Percentiles rank a stretch among this genome's conserved stretches.
Conservation (phyloP, 2,797 vertebrate genomes). For the Pogonophryne albipinna region DNA sequence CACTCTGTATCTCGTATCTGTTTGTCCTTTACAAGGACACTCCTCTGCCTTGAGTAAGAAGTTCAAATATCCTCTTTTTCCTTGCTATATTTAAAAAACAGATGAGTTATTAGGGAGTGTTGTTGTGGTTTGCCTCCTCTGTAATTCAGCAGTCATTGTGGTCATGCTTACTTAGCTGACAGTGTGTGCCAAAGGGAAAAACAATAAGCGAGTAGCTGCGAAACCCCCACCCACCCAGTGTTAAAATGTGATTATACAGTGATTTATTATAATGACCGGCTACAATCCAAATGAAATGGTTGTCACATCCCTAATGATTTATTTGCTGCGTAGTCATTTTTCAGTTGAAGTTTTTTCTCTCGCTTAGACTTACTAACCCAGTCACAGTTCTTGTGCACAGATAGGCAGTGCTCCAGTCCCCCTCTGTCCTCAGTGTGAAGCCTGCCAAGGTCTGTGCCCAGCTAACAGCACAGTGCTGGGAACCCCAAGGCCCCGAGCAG, state of each 20-base stretch:
- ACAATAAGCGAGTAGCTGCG: not conserved
- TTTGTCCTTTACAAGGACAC: not conserved
- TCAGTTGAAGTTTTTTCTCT: not conserved
- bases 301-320: not conserved
- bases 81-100: too few species aligned
- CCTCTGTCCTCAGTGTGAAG: slow-evolving; percentile 62
- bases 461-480: slow-evolving; percentile 71
- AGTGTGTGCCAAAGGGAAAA: not conserved
- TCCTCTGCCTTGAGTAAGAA: not conserved
- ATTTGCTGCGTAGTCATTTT: not conserved
- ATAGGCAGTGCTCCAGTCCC: slow-evolving; percentile 58
- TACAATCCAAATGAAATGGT: not conserved
- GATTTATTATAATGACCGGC: slow-evolving; percentile 1
- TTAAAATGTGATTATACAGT: not conserved
- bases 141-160: not conserved
- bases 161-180: not conserved
- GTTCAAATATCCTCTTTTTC: not conserved
- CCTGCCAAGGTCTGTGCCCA: slow-evolving; percentile 71
- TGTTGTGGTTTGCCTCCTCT: not conserved
- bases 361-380: not conserved
- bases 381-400: slow-evolving; percentile 25
- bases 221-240: not conserved
- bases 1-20: not conserved
- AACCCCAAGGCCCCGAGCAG: slow-evolving; percentile 80
- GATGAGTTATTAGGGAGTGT: not conserved